A percentile compares a stretch with the other conserved stretches of the same genome.
These are phyloP conservation scores for Varecia variegata DNA, from an alignment of 2,797 vertebrate genomes.

Conservation along the genomic window DNA sequence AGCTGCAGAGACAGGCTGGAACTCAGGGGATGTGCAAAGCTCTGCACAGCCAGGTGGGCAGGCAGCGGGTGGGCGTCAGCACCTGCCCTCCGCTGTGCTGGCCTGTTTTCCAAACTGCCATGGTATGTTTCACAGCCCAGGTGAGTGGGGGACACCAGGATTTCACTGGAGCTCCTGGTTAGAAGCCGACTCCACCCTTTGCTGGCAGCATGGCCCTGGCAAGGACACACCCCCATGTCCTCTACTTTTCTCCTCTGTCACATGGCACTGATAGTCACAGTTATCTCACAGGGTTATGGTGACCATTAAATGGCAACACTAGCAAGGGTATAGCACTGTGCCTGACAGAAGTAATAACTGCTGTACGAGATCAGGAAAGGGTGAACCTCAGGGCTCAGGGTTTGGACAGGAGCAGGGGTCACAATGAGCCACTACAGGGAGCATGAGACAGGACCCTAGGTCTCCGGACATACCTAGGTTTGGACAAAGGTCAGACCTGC, in stretches of 20 bases:
- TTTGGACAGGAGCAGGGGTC: rapidly evolving
- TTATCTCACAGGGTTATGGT: background rate
- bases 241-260: too few relatives aligned
- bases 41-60: background rate
- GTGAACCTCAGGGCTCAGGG: background rate
- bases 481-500: too few relatives aligned
- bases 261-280: rapidly evolving
- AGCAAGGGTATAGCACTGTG: background rate
- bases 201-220: too few relatives aligned
- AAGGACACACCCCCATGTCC: too few relatives aligned
- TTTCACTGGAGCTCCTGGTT: rapidly evolving
- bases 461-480: background rate
- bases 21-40: background rate
- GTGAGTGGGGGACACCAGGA: too few relatives aligned
- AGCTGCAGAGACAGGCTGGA: background rate
- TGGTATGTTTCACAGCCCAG: background rate
- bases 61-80: too few relatives aligned
- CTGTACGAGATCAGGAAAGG: background rate
- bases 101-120: background rate
- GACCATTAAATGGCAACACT: background rate
- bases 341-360: background rate
- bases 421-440: background rate
- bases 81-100: background rate
- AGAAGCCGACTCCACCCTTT: background rate
- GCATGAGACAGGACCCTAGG: background rate